Evolutionary conservation across 2,113 vertebrate genomes (phyloP).

Genomic region (Corythornis cristatus): DNA sequence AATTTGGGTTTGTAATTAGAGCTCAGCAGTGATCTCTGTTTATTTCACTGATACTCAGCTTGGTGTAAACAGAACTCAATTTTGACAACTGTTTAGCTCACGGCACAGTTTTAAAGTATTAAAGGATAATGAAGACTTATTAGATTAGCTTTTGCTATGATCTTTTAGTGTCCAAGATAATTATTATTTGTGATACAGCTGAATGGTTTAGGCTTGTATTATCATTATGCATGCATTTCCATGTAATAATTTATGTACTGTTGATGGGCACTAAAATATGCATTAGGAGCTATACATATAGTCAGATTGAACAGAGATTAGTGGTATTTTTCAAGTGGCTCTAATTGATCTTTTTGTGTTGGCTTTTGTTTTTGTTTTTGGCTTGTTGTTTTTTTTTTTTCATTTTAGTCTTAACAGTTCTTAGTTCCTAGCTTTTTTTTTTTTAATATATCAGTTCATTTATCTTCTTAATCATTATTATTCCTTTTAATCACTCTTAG

Average conservation of each 20-base stretch:
- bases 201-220: conserved; percentile 60
- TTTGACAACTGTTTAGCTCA: conserved; percentile 77
- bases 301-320: conserved; percentile 27
- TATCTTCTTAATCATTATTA: conserved; percentile 5
- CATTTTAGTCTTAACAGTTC: neutral
- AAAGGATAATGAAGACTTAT: conserved; percentile 79
- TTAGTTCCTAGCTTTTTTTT: conserved; percentile 16
- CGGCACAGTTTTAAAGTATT: conserved; percentile 76
- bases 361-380: too few species aligned
- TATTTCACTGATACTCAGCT: conserved; percentile 54
- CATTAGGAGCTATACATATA: conserved; percentile 39
- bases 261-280: conserved; percentile 48
- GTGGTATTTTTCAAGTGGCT: conserved; percentile 15
- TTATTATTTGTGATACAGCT: conserved; percentile 70
- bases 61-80: conserved; percentile 68
- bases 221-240: conserved; percentile 37
- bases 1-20: conserved; percentile 69
- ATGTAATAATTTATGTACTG: conserved; percentile 38
- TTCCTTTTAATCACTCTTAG: neutral
- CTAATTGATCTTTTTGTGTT: neutral
- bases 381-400: neutral
- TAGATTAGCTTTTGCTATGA: conserved; percentile 78
- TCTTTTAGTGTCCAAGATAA: conserved; percentile 77
- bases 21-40: conserved; percentile 61
- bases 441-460: neutral